These are phyloP conservation scores for Anticlea derivata DNA, from an alignment of 2,888 invertebrate species.

Conservation along the genomic window DNA sequence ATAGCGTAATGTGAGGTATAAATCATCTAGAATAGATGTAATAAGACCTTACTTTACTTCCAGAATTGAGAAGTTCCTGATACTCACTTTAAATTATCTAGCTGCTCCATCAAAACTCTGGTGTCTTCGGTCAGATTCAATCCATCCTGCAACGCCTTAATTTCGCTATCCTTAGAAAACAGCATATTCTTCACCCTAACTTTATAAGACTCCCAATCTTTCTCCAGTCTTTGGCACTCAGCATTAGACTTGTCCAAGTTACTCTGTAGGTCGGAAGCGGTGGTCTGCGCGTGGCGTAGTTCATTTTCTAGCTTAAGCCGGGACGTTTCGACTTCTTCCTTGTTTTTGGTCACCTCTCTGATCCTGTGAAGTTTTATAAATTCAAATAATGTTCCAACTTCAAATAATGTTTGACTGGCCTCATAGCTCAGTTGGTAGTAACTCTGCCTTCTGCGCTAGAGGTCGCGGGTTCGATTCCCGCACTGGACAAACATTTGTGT, in stretches of 20 bases:
- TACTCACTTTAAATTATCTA: conserved; percentile 66
- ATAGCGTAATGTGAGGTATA: no score
- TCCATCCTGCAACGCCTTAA: conserved; percentile 62
- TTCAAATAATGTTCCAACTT: no score
- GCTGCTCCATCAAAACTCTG: conserved; percentile 59
- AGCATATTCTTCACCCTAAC: conserved; percentile 73
- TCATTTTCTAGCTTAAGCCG: conserved; percentile 65
- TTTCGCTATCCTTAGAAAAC: conserved; percentile 65
- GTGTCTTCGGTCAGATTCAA: conserved; percentile 59
- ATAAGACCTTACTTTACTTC: no score
- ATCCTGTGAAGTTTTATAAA: conserved; percentile 44
- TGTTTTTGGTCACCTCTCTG: conserved; percentile 47
- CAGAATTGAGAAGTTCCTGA: not conserved
- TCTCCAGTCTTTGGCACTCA: conserved; percentile 66
- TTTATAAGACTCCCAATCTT: conserved; percentile 75
- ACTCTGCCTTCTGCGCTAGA: no score
- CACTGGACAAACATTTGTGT: no score
- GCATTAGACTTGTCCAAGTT: conserved; percentile 56
- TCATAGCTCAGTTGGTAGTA: no score
- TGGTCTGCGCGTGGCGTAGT: conserved; percentile 62
- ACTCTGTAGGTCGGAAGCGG: conserved; percentile 54
- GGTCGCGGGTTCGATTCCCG: no score
- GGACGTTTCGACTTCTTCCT: conserved; percentile 43
- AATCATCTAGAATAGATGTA: no score
- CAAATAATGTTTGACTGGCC: no score